These are phyloP conservation scores for Lomographa bimaculata DNA, from an alignment of 2,888 invertebrate genomes.

Conservation along the genomic window DNA sequence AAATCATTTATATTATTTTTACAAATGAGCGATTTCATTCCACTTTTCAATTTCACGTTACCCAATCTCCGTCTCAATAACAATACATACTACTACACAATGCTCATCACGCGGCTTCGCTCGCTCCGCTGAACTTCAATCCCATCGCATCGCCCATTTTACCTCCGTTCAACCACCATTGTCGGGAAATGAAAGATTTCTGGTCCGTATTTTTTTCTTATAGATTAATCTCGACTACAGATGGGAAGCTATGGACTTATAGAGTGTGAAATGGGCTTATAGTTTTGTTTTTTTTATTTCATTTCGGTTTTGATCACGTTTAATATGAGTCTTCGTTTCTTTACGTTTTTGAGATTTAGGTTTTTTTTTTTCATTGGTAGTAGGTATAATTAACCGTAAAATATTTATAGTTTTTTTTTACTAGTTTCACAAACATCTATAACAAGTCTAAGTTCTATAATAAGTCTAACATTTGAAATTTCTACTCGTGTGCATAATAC, in stretches of 20 bases:
- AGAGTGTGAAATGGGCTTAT: conserved; percentile 11
- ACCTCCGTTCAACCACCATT: conserved; percentile 47
- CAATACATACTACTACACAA: conserved; percentile 56
- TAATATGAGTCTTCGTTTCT: no score
- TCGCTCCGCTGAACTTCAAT: conserved; percentile 71
- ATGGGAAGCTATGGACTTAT: background rate
- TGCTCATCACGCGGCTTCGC: conserved; percentile 57
- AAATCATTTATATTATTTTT: no score
- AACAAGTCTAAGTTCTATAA: no score
- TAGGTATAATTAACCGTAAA: no score
- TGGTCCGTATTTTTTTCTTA: conserved; percentile 52
- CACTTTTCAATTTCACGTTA: conserved; percentile 8
- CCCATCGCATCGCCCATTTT: conserved; percentile 49
- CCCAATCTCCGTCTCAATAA: conserved; percentile 50
- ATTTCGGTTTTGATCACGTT: no score
- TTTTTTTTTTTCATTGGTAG: no score
- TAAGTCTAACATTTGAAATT: no score
- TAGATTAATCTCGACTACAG: conserved; percentile 34
- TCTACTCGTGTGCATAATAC: no score
- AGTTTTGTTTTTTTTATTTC: no score
- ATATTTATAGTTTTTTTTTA: no score
- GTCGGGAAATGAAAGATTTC: conserved; percentile 70
- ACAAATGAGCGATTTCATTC: background rate
- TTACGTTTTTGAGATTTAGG: no score
- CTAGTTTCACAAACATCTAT: no score